These are phyloP conservation scores for Actinia tenebrosa DNA, from an alignment of 64 coral and sea anemone species.

Conservation along the genomic window DNA sequence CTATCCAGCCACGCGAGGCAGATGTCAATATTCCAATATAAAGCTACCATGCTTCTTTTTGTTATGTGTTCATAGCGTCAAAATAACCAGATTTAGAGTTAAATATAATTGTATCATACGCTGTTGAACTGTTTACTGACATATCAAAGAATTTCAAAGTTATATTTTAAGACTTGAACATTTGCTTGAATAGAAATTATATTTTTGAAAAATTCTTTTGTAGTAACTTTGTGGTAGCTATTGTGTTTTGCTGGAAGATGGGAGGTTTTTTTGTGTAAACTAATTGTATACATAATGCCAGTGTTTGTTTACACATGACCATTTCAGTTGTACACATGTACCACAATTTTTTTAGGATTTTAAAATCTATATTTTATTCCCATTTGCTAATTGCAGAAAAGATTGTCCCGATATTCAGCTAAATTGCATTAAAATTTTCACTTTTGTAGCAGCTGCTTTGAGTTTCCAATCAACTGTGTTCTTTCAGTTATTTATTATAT, in stretches of 20 bases:
- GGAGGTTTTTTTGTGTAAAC: not conserved
- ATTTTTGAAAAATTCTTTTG: not conserved
- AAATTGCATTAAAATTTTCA: not conserved
- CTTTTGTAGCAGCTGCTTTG: not conserved
- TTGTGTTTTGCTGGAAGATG: not conserved
- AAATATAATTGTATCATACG: not conserved
- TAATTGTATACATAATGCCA: not conserved
- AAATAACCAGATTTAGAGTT: not conserved
- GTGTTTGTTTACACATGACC: not conserved
- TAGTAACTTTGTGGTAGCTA: not conserved
- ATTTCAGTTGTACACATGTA: not conserved
- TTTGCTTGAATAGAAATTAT: not conserved
- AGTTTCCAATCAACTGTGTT: constrained; percentile 6
- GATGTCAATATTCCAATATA: not conserved
- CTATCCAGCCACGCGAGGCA: not conserved
- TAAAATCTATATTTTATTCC: not conserved
- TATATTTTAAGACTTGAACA: not conserved
- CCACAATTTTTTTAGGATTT: not conserved
- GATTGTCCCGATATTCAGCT: not conserved
- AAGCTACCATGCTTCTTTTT: not conserved
- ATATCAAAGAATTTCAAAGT: not conserved
- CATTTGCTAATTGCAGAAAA: not conserved
- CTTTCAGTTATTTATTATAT: not conserved
- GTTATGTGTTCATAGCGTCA: not conserved
- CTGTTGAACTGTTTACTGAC: not conserved